Percentiles rank a stretch among this genome's conserved stretches.
phyloP scores from a whole-genome alignment of 1,140 invertebrate genomes.

The Dolichoris vasculosae region DNA sequence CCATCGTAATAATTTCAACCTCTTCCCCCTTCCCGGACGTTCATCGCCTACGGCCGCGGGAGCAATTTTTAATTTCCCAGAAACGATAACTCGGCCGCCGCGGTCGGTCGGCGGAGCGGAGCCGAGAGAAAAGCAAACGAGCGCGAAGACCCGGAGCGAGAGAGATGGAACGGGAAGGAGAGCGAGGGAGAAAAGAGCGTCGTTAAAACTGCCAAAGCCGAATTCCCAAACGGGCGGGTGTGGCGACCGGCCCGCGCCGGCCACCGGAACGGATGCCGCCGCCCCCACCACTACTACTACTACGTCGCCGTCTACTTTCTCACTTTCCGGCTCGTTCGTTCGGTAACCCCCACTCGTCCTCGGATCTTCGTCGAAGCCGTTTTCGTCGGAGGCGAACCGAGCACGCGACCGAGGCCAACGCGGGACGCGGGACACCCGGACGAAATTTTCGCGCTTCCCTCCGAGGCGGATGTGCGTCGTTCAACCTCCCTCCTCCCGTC shows the following conservation, averaged over 20 bases:
- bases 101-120: neutral
- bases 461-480: neutral
- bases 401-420: slow-evolving; percentile 52
- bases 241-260: slow-evolving; percentile 73
- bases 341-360: neutral
- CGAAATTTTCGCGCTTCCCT: slow-evolving; percentile 41
- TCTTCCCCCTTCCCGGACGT: neutral
- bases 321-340: slow-evolving; percentile 33
- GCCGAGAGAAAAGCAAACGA: neutral
- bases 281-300: neutral
- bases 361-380: slow-evolving; percentile 53
- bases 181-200: slow-evolving; percentile 5
- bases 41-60: neutral
- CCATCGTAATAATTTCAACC: neutral
- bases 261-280: slow-evolving; percentile 65
- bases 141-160: neutral
- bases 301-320: slow-evolving; percentile 33
- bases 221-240: slow-evolving; percentile 76
- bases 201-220: slow-evolving; percentile 67
- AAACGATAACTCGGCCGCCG: slow-evolving; percentile 1
- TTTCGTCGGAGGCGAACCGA: slow-evolving; percentile 36
- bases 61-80: neutral
- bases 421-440: slow-evolving; percentile 47
- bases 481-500: too few species aligned
- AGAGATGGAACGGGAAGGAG: neutral